A percentile compares a stretch with the other conserved stretches of the same genome.
These are phyloP conservation scores for Chunga burmeisteri DNA, from an alignment of 2,113 vertebrate genomes.

Conservation along the genomic window DNA sequence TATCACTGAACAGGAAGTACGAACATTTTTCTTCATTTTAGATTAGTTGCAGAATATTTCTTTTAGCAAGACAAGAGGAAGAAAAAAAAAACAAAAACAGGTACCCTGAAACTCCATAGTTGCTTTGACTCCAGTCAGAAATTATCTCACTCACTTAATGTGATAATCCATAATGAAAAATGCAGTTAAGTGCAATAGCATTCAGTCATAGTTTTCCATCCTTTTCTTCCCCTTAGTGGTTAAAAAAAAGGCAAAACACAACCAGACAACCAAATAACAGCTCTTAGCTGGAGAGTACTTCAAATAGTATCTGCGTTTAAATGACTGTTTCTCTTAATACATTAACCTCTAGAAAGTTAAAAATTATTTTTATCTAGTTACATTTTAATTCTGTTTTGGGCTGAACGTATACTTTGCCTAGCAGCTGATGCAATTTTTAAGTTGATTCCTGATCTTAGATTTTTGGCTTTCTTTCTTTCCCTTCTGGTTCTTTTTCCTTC, in stretches of 20 bases:
- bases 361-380: background rate
- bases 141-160: background rate
- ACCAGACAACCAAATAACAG: background rate
- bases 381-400: constrained; percentile 27
- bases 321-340: background rate
- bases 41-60: background rate
- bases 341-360: constrained; percentile 4
- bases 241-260: background rate
- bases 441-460: background rate
- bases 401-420: background rate
- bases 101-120: background rate
- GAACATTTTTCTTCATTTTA: background rate
- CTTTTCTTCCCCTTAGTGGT: constrained; percentile 6
- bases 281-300: constrained; percentile 38
- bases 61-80: background rate
- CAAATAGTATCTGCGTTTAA: background rate
- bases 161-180: background rate
- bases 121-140: background rate
- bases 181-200: background rate
- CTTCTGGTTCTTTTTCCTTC: background rate
- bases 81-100: background rate
- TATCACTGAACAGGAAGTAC: background rate
- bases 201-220: background rate
- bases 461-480: constrained; percentile 1
- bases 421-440: background rate